phyloP scores from a whole-genome alignment of 2,888 invertebrate species.

The Drosophila hamatofila region DNA sequence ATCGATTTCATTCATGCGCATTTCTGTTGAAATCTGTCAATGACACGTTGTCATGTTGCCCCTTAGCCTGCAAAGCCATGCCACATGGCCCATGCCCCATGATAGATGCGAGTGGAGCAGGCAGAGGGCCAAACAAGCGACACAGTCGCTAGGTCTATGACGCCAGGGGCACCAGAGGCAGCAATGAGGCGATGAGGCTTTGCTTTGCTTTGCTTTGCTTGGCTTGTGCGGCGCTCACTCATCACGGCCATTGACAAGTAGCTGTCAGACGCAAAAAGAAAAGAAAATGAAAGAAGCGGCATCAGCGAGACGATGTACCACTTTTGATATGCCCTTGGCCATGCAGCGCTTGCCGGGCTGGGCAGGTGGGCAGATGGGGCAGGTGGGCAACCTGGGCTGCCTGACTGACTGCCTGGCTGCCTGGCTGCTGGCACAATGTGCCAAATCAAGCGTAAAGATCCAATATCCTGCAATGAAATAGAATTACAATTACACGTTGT shows the following conservation, averaged over 20 bases:
- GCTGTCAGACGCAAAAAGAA: slow-evolving; percentile 67
- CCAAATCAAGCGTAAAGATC: slow-evolving; percentile 77
- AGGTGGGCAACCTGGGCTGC: not conserved
- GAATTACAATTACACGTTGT: slow-evolving; percentile 71
- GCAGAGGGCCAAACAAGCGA: slow-evolving; percentile 24
- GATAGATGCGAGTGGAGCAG: slow-evolving; percentile 23
- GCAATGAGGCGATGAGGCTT: not conserved
- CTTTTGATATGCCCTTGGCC: slow-evolving; percentile 70
- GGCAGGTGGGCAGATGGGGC: slow-evolving; percentile 10
- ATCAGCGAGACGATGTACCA: slow-evolving; percentile 56
- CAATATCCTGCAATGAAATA: slow-evolving; percentile 77
- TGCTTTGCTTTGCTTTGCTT: slow-evolving; percentile 11
- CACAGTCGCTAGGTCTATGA: slow-evolving; percentile 28
- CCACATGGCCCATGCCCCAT: slow-evolving; percentile 4
- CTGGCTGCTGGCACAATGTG: slow-evolving; percentile 59
- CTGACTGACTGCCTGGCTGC: not conserved
- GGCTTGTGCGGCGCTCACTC: slow-evolving; percentile 58
- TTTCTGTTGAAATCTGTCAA: slow-evolving; percentile 76
- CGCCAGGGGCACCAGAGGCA: not conserved
- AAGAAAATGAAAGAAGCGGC: slow-evolving; percentile 34
- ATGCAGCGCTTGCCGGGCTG: slow-evolving; percentile 12
- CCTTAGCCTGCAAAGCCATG: slow-evolving; percentile 7
- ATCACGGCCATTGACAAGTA: slow-evolving; percentile 79
- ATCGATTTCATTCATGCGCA: slow-evolving; percentile 79
- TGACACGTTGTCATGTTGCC: slow-evolving; percentile 65